phyloP scores from a whole-genome alignment of 1,140 invertebrate genomes.

The Halotydeus destructor region DNA sequence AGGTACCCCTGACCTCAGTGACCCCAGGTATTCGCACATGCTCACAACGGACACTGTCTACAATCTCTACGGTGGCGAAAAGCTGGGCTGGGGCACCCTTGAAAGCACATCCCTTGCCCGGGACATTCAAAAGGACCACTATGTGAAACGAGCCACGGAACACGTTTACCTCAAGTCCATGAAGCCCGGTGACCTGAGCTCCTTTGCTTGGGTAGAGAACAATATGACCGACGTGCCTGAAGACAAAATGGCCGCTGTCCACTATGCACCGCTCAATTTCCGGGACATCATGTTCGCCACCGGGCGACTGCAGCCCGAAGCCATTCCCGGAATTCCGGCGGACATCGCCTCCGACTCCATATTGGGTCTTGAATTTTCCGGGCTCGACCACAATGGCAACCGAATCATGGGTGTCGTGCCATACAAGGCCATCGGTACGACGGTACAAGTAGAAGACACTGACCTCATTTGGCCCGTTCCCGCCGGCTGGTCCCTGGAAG shows the following conservation, averaged over 20 bases:
- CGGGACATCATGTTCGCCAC: slow-evolving; percentile 30
- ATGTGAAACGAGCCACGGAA: no score
- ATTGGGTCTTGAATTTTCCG: slow-evolving; percentile 50
- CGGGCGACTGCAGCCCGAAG: slow-evolving; percentile 42
- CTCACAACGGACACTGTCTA: no score
- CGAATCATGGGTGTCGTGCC: slow-evolving; percentile 82
- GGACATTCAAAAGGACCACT: no score
- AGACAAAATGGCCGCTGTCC: slow-evolving; percentile 39
- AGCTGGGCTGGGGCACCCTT: no score
- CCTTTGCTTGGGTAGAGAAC: slow-evolving; percentile 35
- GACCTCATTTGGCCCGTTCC: slow-evolving; percentile 82
- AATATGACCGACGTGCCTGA: not conserved
- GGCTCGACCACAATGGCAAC: slow-evolving; percentile 35
- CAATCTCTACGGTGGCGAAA: no score
- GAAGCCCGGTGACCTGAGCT: slow-evolving; percentile 10
- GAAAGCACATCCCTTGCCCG: no score
- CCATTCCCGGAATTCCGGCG: not conserved
- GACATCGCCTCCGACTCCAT: not conserved
- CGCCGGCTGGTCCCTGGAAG: slow-evolving; percentile 59
- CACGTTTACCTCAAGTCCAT: slow-evolving; percentile 7
- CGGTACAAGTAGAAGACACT: slow-evolving; percentile 52
- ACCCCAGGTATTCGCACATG: no score
- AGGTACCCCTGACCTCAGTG: no score
- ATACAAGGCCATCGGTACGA: slow-evolving; percentile 71
- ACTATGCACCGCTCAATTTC: slow-evolving; percentile 12